Percentiles rank a stretch among this genome's conserved stretches.
phyloP scores from a whole-genome alignment of 2,113 vertebrate species.

The Apus apus region DNA sequence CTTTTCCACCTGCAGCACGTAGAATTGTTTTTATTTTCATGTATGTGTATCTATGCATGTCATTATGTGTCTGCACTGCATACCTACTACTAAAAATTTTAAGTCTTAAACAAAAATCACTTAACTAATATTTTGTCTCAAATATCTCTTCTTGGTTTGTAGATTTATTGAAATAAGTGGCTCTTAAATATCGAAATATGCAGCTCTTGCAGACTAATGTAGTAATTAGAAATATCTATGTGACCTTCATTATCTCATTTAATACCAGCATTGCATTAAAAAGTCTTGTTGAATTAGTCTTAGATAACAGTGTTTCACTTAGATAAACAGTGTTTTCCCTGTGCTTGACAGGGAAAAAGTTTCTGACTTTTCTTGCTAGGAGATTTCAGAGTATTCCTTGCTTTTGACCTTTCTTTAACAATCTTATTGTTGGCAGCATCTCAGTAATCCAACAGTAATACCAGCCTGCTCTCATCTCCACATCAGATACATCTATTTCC shows the following conservation, averaged over 20 bases:
- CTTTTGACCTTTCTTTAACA: background rate
- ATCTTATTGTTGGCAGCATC: rapidly evolving
- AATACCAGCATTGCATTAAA: background rate
- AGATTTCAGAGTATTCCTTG: background rate
- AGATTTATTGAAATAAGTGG: background rate
- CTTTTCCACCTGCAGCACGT: background rate
- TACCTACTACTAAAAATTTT: background rate
- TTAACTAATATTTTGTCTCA: background rate
- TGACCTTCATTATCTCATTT: background rate
- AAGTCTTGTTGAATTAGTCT: background rate
- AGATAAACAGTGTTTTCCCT: too few species aligned
- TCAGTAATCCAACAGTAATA: background rate
- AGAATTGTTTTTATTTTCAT: background rate
- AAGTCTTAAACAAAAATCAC: background rate
- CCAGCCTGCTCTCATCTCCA: background rate
- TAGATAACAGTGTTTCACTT: background rate
- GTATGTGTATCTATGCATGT: background rate
- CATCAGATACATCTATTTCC: background rate
- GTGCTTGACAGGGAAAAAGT: background rate
- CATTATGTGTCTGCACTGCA: background rate
- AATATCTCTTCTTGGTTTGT: background rate
- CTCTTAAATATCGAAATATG: background rate
- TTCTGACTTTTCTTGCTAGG: background rate
- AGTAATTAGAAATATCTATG: background rate
- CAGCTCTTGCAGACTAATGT: rapidly evolving